A percentile compares a stretch with the other conserved stretches of the same genome.
Conservation (phyloP, 2,888 invertebrate species). For the Argyresthia albistria region DNA sequence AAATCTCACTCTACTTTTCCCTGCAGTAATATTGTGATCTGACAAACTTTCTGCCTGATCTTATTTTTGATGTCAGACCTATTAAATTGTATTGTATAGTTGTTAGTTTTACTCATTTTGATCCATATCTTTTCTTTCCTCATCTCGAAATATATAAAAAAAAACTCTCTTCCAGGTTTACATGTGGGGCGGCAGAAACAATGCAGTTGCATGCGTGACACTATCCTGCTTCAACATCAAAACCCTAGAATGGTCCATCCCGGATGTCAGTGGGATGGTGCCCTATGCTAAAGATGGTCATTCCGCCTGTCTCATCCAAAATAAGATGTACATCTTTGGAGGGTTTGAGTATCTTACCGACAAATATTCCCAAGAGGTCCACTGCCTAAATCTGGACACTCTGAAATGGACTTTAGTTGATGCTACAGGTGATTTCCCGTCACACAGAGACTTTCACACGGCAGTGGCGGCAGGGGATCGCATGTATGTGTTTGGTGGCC, state of each 20-base stretch:
- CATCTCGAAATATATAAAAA: too few species aligned
- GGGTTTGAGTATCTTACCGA: constrained; percentile 91
- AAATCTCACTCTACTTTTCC: too few species aligned
- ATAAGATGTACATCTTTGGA: constrained; percentile 91
- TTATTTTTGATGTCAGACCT: too few species aligned
- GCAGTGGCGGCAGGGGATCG: constrained; percentile 81
- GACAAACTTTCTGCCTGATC: too few species aligned
- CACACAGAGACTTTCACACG: constrained; percentile 91
- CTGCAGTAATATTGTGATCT: too few species aligned
- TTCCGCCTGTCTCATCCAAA: constrained; percentile 85
- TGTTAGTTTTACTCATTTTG: too few species aligned
- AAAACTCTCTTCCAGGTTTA: constrained; percentile 72
- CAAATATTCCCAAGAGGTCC: constrained; percentile 85
- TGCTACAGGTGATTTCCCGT: constrained; percentile 76
- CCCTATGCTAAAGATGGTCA: constrained; percentile 94
- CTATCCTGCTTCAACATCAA: constrained; percentile 87
- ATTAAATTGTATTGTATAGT: too few species aligned
- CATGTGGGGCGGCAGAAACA: constrained; percentile 95
- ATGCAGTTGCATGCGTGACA: constrained; percentile 83
- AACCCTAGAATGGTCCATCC: constrained; percentile 77
- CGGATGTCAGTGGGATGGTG: constrained; percentile 75
- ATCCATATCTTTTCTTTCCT: too few species aligned
- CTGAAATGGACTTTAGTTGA: constrained; percentile 79
- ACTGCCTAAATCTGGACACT: constrained; percentile 80
- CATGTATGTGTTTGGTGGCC: constrained; percentile 94